These are phyloP conservation scores for Myiotriccus ornatus DNA, from an alignment of 2,797 vertebrate species.

Conservation along the genomic window DNA sequence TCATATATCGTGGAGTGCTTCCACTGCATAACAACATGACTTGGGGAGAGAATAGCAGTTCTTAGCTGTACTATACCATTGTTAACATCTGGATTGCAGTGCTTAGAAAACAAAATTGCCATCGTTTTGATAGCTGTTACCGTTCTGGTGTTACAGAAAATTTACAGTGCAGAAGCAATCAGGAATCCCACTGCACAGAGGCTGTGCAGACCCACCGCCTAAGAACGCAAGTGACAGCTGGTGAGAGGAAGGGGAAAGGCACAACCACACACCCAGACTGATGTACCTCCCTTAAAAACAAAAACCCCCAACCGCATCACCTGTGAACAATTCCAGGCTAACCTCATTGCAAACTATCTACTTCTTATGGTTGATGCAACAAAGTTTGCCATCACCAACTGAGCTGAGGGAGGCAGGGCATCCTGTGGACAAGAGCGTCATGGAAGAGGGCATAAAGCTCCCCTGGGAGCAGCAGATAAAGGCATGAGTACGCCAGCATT, in stretches of 20 bases:
- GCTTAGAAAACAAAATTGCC: not conserved
- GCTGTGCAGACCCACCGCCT: not conserved
- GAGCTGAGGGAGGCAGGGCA: not conserved
- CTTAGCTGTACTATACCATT: not conserved
- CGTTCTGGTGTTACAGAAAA: not conserved
- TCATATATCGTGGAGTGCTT: not conserved
- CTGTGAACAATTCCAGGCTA: not conserved
- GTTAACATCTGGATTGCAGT: conserved; percentile 23
- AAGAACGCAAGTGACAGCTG: not conserved
- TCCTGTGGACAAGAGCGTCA: not conserved
- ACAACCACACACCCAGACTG: not conserved
- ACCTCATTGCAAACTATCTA: not conserved
- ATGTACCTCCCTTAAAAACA: not conserved
- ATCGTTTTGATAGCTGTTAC: not conserved
- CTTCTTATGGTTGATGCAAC: not conserved
- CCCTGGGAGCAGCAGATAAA: not conserved
- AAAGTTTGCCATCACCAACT: rapidly evolving
- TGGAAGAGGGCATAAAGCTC: not conserved
- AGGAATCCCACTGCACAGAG: not conserved
- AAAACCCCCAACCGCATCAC: not conserved
- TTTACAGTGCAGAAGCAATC: not conserved
- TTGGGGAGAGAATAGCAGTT: not conserved
- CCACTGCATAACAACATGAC: not conserved
- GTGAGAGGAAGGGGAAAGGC: not conserved
- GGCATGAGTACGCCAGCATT: rapidly evolving